Evolutionary conservation across 2,113 vertebrate genomes (phyloP), one percentile per base, ranked within the genome.

Genomic region (Nothocercus nigrocapillus): DNA sequence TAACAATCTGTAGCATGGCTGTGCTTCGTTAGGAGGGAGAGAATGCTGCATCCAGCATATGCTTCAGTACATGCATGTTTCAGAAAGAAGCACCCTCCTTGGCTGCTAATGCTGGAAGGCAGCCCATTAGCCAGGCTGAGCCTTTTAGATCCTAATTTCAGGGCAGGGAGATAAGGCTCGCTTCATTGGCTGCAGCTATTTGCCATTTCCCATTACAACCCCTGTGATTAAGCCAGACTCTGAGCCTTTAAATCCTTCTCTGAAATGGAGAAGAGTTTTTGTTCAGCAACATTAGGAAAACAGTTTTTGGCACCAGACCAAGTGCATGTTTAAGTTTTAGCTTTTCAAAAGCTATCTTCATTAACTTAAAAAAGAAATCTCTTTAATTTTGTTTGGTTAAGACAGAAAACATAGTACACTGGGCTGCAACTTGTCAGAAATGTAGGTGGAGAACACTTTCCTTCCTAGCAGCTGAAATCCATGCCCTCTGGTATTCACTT

Each of bases 401-500:
- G 88, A 73, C 4, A 66, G 38, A 45, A 34, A 61, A 38, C 13
- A 8, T 2, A 9, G 56, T 49, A 11, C 8, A 24, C 45, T 69
- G 61, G 45, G 17, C 54, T 47, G n/a, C 15, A 80, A 21, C 15
- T 45, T 73, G 19, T 9, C 40, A 51, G 19, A 13, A 9, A 67
- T 30, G 21, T 15, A 5, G 32, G 85, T 16, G 34, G 34, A 79
- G 9, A 91, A 68, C 5, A 25, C 13, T 66, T 64, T 56, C 75
- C n/a, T 88, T 87, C 34, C 44, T 70, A 8, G 0, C 12, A 54
- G 89, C 66, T 36, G 66, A 61, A 77, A 81, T 67, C 53, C 73
- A 36, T 2, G 18, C 22, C n/a, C 21, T 51, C 30, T 25, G 44
- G 15, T 5, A 6, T 25, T 98, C 95, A 99, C 87, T 99, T 99